phyloP scores from a whole-genome alignment of 30 jellyfish, hydroid and myxozoan species.

The Turritopsis rubra region DNA sequence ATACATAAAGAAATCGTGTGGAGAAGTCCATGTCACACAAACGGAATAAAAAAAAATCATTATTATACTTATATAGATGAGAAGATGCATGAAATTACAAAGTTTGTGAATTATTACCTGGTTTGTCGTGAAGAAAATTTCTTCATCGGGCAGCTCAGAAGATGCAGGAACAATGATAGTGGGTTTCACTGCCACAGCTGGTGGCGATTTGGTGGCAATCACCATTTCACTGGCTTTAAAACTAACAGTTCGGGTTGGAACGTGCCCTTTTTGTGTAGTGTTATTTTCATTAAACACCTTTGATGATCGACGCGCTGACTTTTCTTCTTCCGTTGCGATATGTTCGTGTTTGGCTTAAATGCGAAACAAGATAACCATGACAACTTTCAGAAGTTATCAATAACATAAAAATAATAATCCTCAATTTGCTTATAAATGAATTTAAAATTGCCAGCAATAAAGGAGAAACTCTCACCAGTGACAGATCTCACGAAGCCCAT shows the following conservation, averaged over 20 bases:
- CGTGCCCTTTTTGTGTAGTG: conserved; percentile 39
- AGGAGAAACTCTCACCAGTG: background rate
- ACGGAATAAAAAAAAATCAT: background rate
- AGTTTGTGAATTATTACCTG: conserved; percentile 5
- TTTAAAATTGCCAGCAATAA: no score
- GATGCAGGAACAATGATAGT: conserved; percentile 31
- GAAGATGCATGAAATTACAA: background rate
- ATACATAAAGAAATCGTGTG: no score
- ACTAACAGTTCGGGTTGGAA: conserved; percentile 33
- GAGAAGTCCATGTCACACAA: no score
- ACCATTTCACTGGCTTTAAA: conserved; percentile 21
- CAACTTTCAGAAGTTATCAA: no score
- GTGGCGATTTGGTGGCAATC: conserved; percentile 21
- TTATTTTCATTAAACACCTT: background rate
- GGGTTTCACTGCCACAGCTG: conserved; percentile 29
- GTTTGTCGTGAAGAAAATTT: background rate
- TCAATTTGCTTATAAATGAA: no score
- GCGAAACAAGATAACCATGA: background rate
- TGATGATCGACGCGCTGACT: conserved; percentile 19
- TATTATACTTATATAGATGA: background rate
- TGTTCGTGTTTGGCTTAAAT: conserved; percentile 24
- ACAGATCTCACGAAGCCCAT: conserved; percentile 68
- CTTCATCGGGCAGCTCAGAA: conserved; percentile 39
- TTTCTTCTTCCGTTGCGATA: conserved; percentile 21
- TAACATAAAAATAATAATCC: no score